Evolutionary conservation across 2,113 vertebrate genomes (phyloP).

Genomic region (rat (Rattus norvegicus)): GRCr8 NC_086039.1:114385001-114385500

Average conservation of each 20-base stretch:
- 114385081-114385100: neutral
- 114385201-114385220: slow-evolving; percentile 36
- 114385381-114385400: slow-evolving; percentile 44
- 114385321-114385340: slow-evolving; percentile 59
- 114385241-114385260: slow-evolving; percentile 65
- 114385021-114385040: neutral
- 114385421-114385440: slow-evolving; percentile 54
- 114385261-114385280: slow-evolving; percentile 65
- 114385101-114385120: neutral
- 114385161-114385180: slow-evolving; percentile 12
- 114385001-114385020: neutral
- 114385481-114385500: slow-evolving; percentile 7
- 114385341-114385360: slow-evolving; percentile 68
- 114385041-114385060: neutral
- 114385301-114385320: slow-evolving; percentile 68
- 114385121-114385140: slow-evolving; percentile 26
- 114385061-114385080: neutral
- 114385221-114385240: slow-evolving; percentile 36
- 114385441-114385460: slow-evolving; percentile 53
- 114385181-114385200: neutral
- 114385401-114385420: slow-evolving; percentile 65
- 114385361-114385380: slow-evolving; percentile 51
- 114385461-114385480: slow-evolving; percentile 28
- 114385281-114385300: slow-evolving; percentile 66
- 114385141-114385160: neutral